Percentiles rank a stretch among this genome's conserved stretches.
Conservation (phyloP, 1,140 invertebrate species). For the Calycopis cecrops region DNA sequence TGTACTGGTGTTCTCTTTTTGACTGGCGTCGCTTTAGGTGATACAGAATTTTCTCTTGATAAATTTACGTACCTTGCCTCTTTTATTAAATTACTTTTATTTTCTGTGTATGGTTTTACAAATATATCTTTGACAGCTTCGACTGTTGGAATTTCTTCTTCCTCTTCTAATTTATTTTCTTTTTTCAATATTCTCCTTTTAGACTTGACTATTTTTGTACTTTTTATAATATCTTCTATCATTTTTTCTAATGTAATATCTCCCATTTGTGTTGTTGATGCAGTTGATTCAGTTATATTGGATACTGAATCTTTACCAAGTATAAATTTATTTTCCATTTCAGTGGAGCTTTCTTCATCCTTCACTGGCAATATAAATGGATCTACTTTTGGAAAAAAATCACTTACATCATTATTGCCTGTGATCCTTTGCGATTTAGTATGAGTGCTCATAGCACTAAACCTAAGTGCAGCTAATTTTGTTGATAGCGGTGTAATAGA, state of each 20-base stretch:
- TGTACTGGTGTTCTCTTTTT: conserved; percentile 53
- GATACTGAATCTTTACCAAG: conserved; percentile 51
- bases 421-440: conserved; percentile 48
- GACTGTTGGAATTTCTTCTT: conserved; percentile 45
- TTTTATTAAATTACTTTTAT: conserved; percentile 60
- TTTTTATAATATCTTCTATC: conserved; percentile 71
- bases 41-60: conserved; percentile 63
- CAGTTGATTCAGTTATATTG: conserved; percentile 58
- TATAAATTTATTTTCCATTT: conserved; percentile 70
- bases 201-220: conserved; percentile 66
- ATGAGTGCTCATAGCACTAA: conserved; percentile 64
- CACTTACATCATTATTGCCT: conserved; percentile 42
- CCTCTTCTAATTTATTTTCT: conserved; percentile 34
- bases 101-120: conserved; percentile 57
- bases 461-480: conserved; percentile 62
- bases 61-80: conserved; percentile 63
- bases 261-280: conserved; percentile 66
- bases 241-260: conserved; percentile 65
- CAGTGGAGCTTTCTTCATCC: conserved; percentile 64
- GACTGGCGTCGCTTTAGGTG: conserved; percentile 53
- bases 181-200: conserved; percentile 56
- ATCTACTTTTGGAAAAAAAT: conserved; percentile 62
- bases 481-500: conserved; percentile 58
- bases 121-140: conserved; percentile 57
- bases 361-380: conserved; percentile 52